Percentiles rank a stretch among this genome's conserved stretches.
Evolutionary conservation across 1,140 invertebrate genomes (phyloP).

Genomic region (Schlechtendalia chinensis): DNA sequence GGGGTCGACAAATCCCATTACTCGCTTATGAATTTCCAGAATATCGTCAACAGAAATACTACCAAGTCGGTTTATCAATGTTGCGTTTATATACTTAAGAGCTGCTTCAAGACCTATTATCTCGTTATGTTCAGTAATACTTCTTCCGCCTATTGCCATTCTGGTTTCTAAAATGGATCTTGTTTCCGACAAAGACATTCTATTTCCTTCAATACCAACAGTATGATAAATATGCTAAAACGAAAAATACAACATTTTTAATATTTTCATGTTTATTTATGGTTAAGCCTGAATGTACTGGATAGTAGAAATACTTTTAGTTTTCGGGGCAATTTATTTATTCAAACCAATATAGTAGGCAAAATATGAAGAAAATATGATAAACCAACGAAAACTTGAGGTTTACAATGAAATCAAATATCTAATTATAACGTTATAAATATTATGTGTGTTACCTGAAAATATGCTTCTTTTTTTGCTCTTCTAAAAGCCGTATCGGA

Average conservation of each 20-base stretch:
- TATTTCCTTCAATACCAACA: slow-evolving; percentile 96
- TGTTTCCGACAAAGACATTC: slow-evolving; percentile 91
- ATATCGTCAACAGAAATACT: slow-evolving; percentile 80
- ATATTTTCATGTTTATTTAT: no score
- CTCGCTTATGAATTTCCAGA: slow-evolving; percentile 86
- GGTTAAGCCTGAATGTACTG: no score
- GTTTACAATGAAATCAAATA: no score
- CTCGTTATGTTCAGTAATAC: slow-evolving; percentile 95
- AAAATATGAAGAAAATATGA: no score
- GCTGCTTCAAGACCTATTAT: slow-evolving; percentile 91
- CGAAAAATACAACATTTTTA: slow-evolving; percentile 7
- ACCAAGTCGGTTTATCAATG: slow-evolving; percentile 72
- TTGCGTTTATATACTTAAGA: slow-evolving; percentile 93
- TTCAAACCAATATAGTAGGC: no score
- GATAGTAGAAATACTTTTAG: no score
- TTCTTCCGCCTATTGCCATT: slow-evolving; percentile 89
- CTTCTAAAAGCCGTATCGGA: slow-evolving; percentile 74
- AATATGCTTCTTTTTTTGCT: slow-evolving; percentile 91
- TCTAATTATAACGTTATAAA: no score
- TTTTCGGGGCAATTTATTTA: no score
- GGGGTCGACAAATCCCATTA: slow-evolving; percentile 91
- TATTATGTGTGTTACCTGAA: slow-evolving; percentile 58
- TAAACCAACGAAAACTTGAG: no score
- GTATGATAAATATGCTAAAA: slow-evolving; percentile 93
- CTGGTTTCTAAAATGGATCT: slow-evolving; percentile 89